Conservation (phyloP, 92 coral and sea anemone species). For the Zoanthus sociatus region DNA sequence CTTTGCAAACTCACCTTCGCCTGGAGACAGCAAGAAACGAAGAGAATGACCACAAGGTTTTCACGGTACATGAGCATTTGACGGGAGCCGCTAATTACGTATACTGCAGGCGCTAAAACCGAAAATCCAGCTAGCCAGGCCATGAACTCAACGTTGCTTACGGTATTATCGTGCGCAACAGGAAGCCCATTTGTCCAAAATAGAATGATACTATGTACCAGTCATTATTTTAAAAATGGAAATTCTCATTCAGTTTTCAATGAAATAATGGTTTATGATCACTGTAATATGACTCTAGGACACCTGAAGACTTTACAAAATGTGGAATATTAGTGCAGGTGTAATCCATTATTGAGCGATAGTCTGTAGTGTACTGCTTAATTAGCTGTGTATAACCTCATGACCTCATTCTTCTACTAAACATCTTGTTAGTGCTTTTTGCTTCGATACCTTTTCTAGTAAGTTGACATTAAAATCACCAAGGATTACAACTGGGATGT, state of each 20-base stretch:
- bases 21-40: too few species aligned
- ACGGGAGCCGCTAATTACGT: too few species aligned
- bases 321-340: background rate
- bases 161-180: too few species aligned
- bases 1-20: too few species aligned
- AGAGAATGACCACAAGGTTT: too few species aligned
- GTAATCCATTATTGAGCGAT: background rate
- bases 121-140: too few species aligned
- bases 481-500: constrained; percentile 34
- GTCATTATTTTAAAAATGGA: constrained; percentile 1
- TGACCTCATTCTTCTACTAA: constrained; percentile 48
- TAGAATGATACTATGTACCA: constrained; percentile 2
- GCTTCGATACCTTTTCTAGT: background rate
- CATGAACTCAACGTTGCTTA: too few species aligned
- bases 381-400: constrained; percentile 65
- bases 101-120: too few species aligned
- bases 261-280: constrained; percentile 23
- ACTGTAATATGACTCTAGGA: constrained; percentile 1
- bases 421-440: background rate
- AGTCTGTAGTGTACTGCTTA: constrained; percentile 59
- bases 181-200: too few species aligned
- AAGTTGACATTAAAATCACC: constrained; percentile 62
- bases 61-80: too few species aligned
- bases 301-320: background rate
- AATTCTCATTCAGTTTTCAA: constrained; percentile 41